Conservation (phyloP, 2,113 vertebrate genomes). For the Chloropsis hardwickii region DNA sequence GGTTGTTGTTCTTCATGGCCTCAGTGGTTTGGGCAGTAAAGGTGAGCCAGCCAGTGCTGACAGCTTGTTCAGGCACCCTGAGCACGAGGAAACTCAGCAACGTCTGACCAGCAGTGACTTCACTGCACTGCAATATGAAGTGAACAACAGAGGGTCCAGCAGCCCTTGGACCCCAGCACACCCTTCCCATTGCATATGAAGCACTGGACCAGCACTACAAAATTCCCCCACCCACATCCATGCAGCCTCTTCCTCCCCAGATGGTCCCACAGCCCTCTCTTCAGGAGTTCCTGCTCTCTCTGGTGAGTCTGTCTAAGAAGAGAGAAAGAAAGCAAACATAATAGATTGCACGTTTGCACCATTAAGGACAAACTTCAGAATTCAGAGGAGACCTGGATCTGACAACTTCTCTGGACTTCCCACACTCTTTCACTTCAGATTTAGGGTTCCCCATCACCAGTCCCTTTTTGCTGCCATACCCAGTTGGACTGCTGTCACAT, state of each 20-base stretch:
- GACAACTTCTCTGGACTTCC: background rate
- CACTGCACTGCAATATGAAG: background rate
- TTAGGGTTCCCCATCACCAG: background rate
- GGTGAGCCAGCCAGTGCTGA: background rate
- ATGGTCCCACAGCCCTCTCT: background rate
- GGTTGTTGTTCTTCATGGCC: background rate
- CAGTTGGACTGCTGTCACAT: conserved; percentile 67
- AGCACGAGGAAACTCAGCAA: background rate
- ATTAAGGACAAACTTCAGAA: background rate
- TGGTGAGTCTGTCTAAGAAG: background rate
- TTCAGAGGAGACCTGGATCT: background rate
- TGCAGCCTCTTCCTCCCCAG: background rate
- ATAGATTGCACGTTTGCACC: background rate
- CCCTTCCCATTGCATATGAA: background rate
- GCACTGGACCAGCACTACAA: background rate
- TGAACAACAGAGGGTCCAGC: background rate
- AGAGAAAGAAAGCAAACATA: background rate
- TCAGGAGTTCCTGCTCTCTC: background rate
- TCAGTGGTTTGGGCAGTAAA: background rate
- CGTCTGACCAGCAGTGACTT: background rate
- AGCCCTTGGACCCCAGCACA: background rate
- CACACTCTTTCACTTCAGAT: background rate
- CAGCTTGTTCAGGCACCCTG: background rate
- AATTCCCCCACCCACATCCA: background rate
- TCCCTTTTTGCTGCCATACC: conserved; percentile 64